A percentile compares a stretch with the other conserved stretches of the same genome.
Evolutionary conservation across 2,113 vertebrate genomes (phyloP).

Genomic region (Orthochromis malagaraziensis): DNA sequence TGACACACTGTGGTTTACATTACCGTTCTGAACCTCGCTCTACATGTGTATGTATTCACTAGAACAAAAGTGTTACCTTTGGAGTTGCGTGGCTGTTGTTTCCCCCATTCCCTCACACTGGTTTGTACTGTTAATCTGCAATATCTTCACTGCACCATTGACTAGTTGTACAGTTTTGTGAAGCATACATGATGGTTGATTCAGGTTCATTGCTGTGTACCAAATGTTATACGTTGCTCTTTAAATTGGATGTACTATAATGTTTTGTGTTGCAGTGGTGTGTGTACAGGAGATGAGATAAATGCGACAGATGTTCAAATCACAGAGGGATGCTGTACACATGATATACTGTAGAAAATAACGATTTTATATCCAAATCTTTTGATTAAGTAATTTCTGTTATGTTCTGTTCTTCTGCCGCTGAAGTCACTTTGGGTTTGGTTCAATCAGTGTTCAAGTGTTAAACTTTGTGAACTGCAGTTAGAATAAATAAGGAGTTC

Average conservation of each 20-base stretch:
- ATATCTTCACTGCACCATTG: neutral
- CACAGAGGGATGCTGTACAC: constrained; percentile 2
- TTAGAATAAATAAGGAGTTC: neutral
- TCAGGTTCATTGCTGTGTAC: neutral
- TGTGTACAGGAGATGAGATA: neutral
- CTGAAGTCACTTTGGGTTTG: neutral
- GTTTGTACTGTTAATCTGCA: neutral
- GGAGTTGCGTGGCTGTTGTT: neutral
- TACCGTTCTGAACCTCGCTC: neutral
- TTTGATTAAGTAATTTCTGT: neutral
- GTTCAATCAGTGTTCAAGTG: neutral
- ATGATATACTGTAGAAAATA: neutral
- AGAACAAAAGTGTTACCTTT: neutral
- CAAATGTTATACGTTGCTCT: neutral
- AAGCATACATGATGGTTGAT: neutral
- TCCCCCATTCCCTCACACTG: neutral
- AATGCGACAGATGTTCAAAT: neutral
- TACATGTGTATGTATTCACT: neutral
- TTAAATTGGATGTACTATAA: neutral
- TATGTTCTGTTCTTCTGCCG: neutral
- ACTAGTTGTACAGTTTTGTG: neutral
- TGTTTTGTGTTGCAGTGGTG: neutral
- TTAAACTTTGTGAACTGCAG: neutral
- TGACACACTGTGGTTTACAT: neutral
- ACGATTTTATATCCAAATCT: neutral